These are phyloP conservation scores for Aegithalos caudatus DNA, from an alignment of 2,113 vertebrate species.

Conservation along the genomic window DNA sequence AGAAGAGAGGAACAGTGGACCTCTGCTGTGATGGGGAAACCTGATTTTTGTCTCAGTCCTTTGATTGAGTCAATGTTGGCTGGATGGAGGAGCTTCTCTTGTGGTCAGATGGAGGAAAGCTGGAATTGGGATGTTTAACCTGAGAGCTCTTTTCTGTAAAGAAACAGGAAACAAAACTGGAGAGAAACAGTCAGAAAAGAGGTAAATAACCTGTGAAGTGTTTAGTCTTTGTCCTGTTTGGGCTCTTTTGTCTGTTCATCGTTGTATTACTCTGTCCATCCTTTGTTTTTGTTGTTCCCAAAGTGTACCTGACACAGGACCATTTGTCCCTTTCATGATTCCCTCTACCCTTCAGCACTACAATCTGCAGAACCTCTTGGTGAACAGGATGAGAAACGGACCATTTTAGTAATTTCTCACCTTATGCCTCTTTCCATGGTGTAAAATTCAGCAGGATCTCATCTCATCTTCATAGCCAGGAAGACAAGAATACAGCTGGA, in stretches of 20 bases:
- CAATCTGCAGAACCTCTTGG: not conserved
- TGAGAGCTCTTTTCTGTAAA: not conserved
- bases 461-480: not conserved
- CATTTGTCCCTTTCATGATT: not conserved
- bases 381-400: not conserved
- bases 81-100: not conserved
- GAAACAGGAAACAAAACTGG: not conserved
- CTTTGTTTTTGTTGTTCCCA: not conserved
- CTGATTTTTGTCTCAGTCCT: not conserved
- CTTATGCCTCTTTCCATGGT: not conserved
- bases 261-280: not conserved
- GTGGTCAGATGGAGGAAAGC: not conserved
- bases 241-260: not conserved
- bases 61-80: rapidly evolving
- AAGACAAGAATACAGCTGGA: not conserved
- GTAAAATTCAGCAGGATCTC: not conserved
- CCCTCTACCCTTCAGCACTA: not conserved
- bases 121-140: not conserved
- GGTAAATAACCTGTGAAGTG: conserved; percentile 11
- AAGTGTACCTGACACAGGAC: not conserved
- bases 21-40: not conserved
- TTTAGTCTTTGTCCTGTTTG: not conserved
- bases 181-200: not conserved
- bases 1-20: not conserved
- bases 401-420: not conserved